Evolutionary conservation across 2,888 invertebrate genomes (phyloP).

Genomic region (Chromoteleia sp.): DNA sequence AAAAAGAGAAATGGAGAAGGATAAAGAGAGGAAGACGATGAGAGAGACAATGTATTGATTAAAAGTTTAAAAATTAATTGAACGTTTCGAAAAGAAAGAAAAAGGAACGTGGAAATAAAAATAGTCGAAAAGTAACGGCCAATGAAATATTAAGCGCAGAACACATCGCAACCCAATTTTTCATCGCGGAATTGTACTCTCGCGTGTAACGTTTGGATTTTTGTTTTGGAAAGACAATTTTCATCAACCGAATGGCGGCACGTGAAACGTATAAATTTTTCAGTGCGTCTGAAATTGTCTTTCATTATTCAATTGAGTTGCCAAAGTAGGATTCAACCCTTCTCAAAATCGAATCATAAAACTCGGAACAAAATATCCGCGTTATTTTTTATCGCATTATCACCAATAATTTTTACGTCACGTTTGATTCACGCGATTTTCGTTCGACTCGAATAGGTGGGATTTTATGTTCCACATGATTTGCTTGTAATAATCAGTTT

Average conservation of each 20-base stretch:
- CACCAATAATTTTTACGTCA: background rate
- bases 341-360: slow-evolving; percentile 13
- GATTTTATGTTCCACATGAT: too few species aligned
- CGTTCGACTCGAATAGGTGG: too few species aligned
- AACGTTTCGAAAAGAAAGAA: background rate
- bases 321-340: slow-evolving; percentile 16
- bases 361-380: background rate
- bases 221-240: slow-evolving; percentile 24
- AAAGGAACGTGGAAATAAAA: background rate
- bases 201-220: slow-evolving; percentile 24
- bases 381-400: background rate
- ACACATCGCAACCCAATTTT: slow-evolving; percentile 11
- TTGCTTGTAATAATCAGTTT: too few species aligned
- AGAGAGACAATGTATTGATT: background rate
- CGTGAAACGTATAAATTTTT: slow-evolving; percentile 47
- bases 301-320: slow-evolving; percentile 41
- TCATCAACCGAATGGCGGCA: slow-evolving; percentile 32
- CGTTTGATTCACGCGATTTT: too few species aligned
- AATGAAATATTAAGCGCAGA: slow-evolving; percentile 14
- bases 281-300: slow-evolving; percentile 33
- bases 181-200: slow-evolving; percentile 12
- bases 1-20: slow-evolving; percentile 4
- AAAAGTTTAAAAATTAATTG: slow-evolving; percentile 11
- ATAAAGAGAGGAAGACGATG: background rate
- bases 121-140: slow-evolving; percentile 1